Percentiles rank a stretch among this genome's conserved stretches.
These are phyloP conservation scores for Nymphicus hollandicus DNA, from an alignment of 2,113 vertebrate species.

Conservation along the genomic window DNA sequence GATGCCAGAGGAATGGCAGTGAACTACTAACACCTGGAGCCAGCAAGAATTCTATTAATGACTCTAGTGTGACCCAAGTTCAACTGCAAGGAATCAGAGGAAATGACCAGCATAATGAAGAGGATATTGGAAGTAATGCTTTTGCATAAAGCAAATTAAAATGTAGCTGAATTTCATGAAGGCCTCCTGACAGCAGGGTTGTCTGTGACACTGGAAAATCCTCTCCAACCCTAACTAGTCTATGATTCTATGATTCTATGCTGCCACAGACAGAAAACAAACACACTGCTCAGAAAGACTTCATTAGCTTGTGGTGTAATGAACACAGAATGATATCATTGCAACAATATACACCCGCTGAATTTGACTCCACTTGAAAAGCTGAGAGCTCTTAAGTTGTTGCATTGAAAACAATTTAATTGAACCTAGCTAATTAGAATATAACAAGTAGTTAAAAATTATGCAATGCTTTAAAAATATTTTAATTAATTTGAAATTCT, in stretches of 20 bases:
- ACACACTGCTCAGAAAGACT: slow-evolving; percentile 13
- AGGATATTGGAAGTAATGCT: background rate
- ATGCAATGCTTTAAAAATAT: slow-evolving; percentile 68
- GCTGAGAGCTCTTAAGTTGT: slow-evolving; percentile 61
- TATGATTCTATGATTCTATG: no score
- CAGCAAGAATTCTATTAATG: background rate
- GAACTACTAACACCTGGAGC: background rate
- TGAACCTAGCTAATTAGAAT: slow-evolving; percentile 67
- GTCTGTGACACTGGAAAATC: background rate
- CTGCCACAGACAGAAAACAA: background rate
- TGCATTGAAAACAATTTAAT: slow-evolving; percentile 63
- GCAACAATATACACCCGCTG: slow-evolving; percentile 16
- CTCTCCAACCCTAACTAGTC: background rate
- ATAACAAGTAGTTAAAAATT: slow-evolving; percentile 66
- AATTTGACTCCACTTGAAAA: slow-evolving; percentile 66
- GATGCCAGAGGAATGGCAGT: background rate
- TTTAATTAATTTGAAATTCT: slow-evolving; percentile 73
- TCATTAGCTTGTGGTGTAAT: slow-evolving; percentile 58
- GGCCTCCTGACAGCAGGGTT: background rate
- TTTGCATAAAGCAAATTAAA: background rate
- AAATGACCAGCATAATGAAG: background rate
- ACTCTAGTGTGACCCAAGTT: background rate
- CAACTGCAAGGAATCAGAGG: background rate
- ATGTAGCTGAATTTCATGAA: background rate
- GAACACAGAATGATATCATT: slow-evolving; percentile 63